A percentile compares a stretch with the other conserved stretches of the same genome.
These are phyloP conservation scores for Pleuronectes platessa DNA, from an alignment of 2,113 vertebrate species.

Conservation along the genomic window DNA sequence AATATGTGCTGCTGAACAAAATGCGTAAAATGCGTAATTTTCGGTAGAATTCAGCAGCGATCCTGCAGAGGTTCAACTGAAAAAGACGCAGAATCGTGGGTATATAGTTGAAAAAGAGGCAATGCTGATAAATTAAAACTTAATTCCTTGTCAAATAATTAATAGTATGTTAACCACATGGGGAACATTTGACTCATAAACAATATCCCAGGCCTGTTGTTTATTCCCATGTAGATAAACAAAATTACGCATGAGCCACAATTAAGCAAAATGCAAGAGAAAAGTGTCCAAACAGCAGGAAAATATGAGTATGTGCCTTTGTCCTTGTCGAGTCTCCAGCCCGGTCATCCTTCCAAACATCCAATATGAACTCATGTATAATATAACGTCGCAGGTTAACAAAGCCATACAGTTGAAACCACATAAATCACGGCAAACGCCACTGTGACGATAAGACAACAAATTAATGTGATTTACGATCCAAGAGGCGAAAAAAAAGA, in stretches of 20 bases:
- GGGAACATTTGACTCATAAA: not conserved
- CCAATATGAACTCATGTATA: conserved; percentile 66
- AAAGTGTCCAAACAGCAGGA: conserved; percentile 24
- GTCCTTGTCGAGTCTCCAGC: conserved; percentile 29
- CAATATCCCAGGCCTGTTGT: not conserved
- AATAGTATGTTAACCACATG: not conserved
- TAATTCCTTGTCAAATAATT: not conserved
- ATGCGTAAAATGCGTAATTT: not conserved
- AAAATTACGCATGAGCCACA: not conserved
- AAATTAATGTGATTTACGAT: conserved; percentile 93
- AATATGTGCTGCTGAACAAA: not conserved
- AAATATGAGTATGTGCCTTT: conserved; percentile 44
- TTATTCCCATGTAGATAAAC: not conserved
- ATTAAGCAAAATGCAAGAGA: not conserved
- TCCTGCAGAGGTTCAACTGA: not conserved
- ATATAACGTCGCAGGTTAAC: conserved; percentile 77
- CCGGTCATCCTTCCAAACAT: conserved; percentile 36
- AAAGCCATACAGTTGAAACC: conserved; percentile 84
- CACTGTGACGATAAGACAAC: conserved; percentile 86
- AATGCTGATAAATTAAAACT: not conserved
- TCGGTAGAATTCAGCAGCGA: not conserved
- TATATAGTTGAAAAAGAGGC: not conserved
- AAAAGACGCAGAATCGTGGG: not conserved
- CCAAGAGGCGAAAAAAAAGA: conserved; percentile 79
- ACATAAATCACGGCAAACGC: conserved; percentile 87